Conservation (phyloP, 2,113 vertebrate genomes). For the Leiothrix lutea region DNA sequence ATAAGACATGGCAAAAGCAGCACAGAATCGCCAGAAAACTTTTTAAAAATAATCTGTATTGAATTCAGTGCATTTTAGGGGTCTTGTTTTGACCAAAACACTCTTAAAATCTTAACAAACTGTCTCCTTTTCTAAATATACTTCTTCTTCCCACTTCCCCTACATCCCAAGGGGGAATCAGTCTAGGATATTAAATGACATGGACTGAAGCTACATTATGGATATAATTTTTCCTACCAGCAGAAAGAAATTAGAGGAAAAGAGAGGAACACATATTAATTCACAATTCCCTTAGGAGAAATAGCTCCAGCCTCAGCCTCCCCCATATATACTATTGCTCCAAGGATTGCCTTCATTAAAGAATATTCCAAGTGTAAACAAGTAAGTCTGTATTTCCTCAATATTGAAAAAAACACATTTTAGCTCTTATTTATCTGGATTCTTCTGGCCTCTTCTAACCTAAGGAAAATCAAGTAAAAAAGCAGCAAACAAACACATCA, state of each 20-base stretch:
- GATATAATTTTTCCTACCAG: background rate
- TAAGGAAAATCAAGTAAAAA: background rate
- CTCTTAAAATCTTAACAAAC: background rate
- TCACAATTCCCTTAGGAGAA: constrained; percentile 11
- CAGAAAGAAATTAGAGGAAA: background rate
- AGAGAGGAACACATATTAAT: background rate
- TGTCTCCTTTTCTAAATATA: background rate
- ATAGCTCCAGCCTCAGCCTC: background rate
- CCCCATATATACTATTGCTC: background rate
- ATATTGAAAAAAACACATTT: background rate
- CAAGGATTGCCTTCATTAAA: constrained; percentile 7
- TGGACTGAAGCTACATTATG: background rate
- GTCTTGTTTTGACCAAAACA: background rate
- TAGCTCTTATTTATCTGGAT: background rate
- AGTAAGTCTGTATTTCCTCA: background rate
- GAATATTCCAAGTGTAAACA: constrained; percentile 24
- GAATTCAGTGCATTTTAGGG: background rate
- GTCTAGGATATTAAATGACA: background rate
- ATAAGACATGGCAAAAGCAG: background rate
- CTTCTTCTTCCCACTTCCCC: background rate
- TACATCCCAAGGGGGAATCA: background rate
- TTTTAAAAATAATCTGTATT: background rate
- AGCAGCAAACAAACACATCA: background rate
- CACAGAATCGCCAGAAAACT: background rate
- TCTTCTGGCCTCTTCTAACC: background rate